Evolutionary conservation across 2,113 vertebrate genomes (phyloP).

Genomic region (Hippocampus comes): DNA sequence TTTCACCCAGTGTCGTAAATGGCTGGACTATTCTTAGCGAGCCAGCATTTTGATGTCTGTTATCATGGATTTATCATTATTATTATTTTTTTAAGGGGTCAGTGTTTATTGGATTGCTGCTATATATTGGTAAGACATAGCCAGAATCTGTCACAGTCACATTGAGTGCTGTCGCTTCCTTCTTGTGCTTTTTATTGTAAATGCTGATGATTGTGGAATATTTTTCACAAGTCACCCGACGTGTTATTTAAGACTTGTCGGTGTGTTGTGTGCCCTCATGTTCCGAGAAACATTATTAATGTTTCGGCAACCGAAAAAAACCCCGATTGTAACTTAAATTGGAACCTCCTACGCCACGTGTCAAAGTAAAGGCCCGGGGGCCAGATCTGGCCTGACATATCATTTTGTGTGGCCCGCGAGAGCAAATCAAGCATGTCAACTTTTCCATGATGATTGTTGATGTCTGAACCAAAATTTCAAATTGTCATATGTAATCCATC

Average conservation of each 20-base stretch:
- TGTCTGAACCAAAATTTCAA: too few species aligned
- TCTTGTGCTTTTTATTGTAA: constrained; percentile 55
- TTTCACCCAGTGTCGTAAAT: constrained; percentile 27
- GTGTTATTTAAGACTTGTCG: neutral
- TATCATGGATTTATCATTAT: neutral
- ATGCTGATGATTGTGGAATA: constrained; percentile 54
- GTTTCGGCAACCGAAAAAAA: neutral
- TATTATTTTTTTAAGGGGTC: neutral
- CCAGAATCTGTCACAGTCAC: constrained; percentile 44
- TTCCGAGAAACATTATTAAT: constrained; percentile 6
- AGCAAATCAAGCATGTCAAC: too few species aligned
- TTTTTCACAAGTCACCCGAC: constrained; percentile 24
- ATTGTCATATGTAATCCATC: too few species aligned
- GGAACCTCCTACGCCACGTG: too few species aligned
- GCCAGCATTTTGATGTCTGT: constrained; percentile 7
- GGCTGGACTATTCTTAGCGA: constrained; percentile 29
- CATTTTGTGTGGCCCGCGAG: too few species aligned
- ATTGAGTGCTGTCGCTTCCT: constrained; percentile 7
- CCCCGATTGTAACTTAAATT: neutral
- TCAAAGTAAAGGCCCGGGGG: too few species aligned
- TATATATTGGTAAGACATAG: neutral
- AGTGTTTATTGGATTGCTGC: neutral
- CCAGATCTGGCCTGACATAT: too few species aligned
- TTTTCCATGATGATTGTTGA: too few species aligned
- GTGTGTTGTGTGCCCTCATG: neutral